Conservation (phyloP, 2,113 vertebrate genomes). For the Peromyscus leucopus region DNA sequence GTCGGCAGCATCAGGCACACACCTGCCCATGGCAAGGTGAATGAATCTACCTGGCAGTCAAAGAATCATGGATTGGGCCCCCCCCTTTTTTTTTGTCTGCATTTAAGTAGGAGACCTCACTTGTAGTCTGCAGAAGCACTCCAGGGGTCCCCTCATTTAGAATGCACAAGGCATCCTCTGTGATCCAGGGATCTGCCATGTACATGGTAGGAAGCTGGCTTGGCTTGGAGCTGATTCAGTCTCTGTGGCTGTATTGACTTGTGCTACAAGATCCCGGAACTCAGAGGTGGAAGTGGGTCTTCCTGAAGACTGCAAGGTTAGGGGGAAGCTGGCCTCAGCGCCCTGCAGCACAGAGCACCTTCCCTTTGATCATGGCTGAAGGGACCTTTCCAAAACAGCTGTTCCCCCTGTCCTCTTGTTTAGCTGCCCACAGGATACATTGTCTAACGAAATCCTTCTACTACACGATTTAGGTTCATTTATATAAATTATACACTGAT, state of each 20-base stretch:
- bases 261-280: neutral
- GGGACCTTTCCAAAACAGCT: conserved; percentile 25
- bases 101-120: neutral
- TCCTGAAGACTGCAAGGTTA: neutral
- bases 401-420: conserved; percentile 58
- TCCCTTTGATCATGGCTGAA: neutral
- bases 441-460: conserved; percentile 75
- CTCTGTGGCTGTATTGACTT: neutral
- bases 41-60: neutral
- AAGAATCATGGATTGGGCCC: neutral
- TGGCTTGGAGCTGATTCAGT: neutral
- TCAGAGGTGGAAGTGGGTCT: neutral
- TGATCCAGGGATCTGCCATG: neutral
- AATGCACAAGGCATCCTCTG: neutral
- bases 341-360: neutral
- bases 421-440: conserved; percentile 74
- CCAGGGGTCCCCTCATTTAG: neutral
- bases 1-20: neutral
- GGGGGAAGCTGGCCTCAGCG: neutral
- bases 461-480: conserved; percentile 78
- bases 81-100: neutral
- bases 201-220: neutral
- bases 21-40: neutral
- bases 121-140: neutral
- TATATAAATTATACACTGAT: conserved; percentile 84